Evolutionary conservation across 2,888 invertebrate species (phyloP).

Genomic region (Branchellion lobata): DNA sequence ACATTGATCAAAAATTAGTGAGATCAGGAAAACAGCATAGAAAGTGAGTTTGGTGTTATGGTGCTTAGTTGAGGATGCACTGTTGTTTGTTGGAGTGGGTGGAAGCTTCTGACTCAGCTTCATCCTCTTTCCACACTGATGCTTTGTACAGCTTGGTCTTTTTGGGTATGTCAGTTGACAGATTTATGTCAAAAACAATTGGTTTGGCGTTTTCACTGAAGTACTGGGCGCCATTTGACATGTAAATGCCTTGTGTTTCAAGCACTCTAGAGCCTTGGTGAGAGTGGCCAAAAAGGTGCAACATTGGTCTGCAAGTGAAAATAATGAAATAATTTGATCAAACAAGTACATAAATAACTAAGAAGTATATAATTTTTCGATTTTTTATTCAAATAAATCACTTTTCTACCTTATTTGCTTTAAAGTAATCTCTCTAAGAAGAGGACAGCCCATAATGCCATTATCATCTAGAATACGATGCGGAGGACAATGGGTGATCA

Average conservation of each 20-base stretch:
- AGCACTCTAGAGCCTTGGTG: slow-evolving; percentile 52
- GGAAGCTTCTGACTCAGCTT: neutral
- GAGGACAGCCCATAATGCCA: slow-evolving; percentile 47
- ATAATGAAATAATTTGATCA: neutral
- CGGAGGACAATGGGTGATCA: slow-evolving; percentile 58
- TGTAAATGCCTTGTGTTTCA: slow-evolving; percentile 45
- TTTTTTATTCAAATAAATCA: neutral
- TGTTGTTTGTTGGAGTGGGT: neutral
- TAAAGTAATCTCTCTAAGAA: slow-evolving; percentile 46
- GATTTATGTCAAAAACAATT: slow-evolving; percentile 45
- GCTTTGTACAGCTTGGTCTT: slow-evolving; percentile 44
- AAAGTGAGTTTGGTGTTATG: too few relatives aligned
- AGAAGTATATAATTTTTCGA: neutral
- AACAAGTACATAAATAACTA: neutral
- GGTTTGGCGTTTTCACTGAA: slow-evolving; percentile 35
- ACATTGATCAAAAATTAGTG: neutral
- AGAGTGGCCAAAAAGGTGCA: slow-evolving; percentile 57
- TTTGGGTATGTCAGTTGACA: slow-evolving; percentile 25
- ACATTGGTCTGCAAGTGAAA: slow-evolving; percentile 53
- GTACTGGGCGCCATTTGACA: slow-evolving; percentile 45
- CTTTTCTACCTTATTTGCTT: slow-evolving; percentile 45
- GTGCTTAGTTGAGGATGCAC: neutral
- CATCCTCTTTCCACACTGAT: slow-evolving; percentile 43
- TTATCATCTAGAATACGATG: slow-evolving; percentile 54
- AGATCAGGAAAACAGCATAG: too few relatives aligned